Evolutionary conservation across 2,888 invertebrate species (phyloP), one percentile per base, ranked within the genome.

Genomic region (Drosophila subsilvestris): DNA sequence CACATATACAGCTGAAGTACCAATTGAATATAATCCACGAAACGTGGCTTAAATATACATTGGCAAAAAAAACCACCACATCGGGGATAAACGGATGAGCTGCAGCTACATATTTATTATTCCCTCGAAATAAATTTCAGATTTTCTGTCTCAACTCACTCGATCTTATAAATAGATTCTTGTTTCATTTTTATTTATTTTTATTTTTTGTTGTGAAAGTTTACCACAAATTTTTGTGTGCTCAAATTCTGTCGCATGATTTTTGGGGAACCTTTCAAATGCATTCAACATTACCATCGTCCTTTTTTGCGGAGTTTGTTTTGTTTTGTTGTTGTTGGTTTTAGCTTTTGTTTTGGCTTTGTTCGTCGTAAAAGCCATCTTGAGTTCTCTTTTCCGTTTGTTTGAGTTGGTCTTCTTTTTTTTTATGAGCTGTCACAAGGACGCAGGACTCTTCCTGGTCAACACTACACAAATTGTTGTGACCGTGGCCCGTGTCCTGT

Each of bases 381-480:
- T 65, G 22, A 73, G 74, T 75, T 79, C 83, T 74, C 66, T 25
- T 50, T 67, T 70, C 62, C 75, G 75, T 78, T 83, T 82, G 83
- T 75, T 83, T 83, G 82, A 70, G 68, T 77, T 58, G 22, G 18
- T 67, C 18, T 67, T 20, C 48, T 29, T 51, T 49, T 67, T 80
- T 83, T 82, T 85, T 85, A 83, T 79, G 85, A 85, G 85, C 82
- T 80, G 80, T 63, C 75, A 78, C 55, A 69, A 76, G 56, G 55
- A 51, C 45, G 54, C 45, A 20, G 63, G 70, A 54, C 71, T 65
- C n/a, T 37, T n/a, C 37, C 76, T 79, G 84, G 81, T 82, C 81
- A 84, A 81, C 84, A 79, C 84, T 79, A 78, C 78, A 84, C 81
- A 85, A 83, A 82, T 85, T 83, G 82, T 83, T 84, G 72, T 76